Percentiles rank a stretch among this genome's conserved stretches.
phyloP scores from a whole-genome alignment of 1,140 invertebrate genomes.

The Camponotus floridanus region DNA sequence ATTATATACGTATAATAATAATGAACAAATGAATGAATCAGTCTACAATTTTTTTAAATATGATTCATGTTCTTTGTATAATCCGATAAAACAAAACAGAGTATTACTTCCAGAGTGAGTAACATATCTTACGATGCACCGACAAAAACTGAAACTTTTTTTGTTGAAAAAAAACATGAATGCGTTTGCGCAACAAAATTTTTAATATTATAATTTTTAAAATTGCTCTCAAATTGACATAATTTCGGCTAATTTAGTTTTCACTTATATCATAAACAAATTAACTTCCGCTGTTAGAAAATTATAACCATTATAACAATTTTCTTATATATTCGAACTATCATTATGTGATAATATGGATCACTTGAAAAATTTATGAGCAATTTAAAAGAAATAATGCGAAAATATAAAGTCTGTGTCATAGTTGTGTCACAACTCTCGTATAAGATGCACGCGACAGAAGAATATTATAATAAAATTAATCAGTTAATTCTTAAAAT shows the following conservation, averaged over 20 bases:
- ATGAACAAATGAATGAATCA: too few species aligned
- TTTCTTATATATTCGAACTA: not conserved
- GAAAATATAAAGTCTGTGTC: not conserved
- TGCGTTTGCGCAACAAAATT: conserved; percentile 37
- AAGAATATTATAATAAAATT: conserved; percentile 34
- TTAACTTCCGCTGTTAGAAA: not conserved
- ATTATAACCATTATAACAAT: not conserved
- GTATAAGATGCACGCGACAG: conserved; percentile 3
- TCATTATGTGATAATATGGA: not conserved
- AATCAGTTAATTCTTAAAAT: conserved; percentile 29
- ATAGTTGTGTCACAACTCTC: not conserved
- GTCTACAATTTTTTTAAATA: too few species aligned
- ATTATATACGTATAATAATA: too few species aligned
- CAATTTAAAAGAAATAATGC: not conserved
- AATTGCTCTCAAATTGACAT: not conserved
- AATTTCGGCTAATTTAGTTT: conserved; percentile 15
- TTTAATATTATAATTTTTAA: not conserved
- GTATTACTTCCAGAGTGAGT: too few species aligned
- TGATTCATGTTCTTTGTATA: too few species aligned
- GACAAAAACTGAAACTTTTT: too few species aligned
- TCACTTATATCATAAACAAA: not conserved
- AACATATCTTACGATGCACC: too few species aligned
- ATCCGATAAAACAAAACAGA: too few species aligned
- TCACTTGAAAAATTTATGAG: conserved; percentile 15
- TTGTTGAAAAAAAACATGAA: not conserved